Percentiles rank a stretch among this genome's conserved stretches.
phyloP scores from a whole-genome alignment of 2,888 invertebrate species.

The Isoperla grammatica region DNA sequence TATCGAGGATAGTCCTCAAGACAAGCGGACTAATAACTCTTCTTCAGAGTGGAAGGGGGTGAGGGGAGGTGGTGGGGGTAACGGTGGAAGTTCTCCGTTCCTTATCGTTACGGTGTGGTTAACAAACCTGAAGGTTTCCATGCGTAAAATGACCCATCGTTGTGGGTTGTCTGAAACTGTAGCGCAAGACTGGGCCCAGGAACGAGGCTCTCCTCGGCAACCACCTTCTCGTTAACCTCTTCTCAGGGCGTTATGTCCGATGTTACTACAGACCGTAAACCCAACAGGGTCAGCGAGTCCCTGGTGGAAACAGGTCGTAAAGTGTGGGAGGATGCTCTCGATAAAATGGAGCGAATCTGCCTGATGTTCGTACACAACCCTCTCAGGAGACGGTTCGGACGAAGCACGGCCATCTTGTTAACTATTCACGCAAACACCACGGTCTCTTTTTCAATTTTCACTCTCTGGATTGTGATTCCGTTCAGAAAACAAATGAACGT shows the following conservation, averaged over 20 bases:
- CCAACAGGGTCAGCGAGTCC: conserved; percentile 15
- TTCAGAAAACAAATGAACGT: no score
- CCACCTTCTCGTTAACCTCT: no score
- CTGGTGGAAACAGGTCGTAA: conserved; percentile 9
- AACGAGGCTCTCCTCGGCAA: no score
- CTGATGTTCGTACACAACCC: background rate
- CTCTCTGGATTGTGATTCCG: no score
- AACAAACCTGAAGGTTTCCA: conserved; percentile 7
- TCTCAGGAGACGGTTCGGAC: conserved; percentile 4
- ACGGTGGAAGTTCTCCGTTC: conserved; percentile 2
- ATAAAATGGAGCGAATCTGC: conserved; percentile 15
- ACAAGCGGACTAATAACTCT: conserved; percentile 16
- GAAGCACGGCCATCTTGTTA: conserved; percentile 13
- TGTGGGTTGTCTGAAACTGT: no score
- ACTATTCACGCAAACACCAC: conserved; percentile 8
- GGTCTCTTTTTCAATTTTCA: conserved; percentile 6
- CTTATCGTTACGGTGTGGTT: conserved; percentile 14
- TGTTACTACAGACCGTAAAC: conserved; percentile 15
- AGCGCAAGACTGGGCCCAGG: no score
- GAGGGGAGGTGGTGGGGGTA: no score
- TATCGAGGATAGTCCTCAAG: conserved; percentile 9
- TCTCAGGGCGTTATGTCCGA: conserved; percentile 3
- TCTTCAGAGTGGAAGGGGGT: background rate
- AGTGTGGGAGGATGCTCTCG: conserved; percentile 5
- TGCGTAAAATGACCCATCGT: conserved; percentile 10